These are phyloP conservation scores for Illadopsis cleaveri DNA, from an alignment of 2,113 vertebrate species.

Conservation along the genomic window DNA sequence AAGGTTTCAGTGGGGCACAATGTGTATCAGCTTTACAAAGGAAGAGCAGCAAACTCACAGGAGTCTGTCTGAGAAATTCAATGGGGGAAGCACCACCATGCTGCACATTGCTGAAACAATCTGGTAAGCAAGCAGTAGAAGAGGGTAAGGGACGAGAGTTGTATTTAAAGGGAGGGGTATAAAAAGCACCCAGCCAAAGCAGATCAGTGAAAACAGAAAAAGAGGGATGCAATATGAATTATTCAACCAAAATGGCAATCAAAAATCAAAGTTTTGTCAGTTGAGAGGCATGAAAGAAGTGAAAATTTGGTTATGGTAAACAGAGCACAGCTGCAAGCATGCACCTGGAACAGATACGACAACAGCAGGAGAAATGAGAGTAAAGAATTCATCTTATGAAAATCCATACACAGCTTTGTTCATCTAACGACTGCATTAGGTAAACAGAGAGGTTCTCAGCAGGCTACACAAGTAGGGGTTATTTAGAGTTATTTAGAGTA, in stretches of 20 bases:
- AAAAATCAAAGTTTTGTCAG: not conserved
- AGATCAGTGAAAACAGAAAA: not conserved
- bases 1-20: not conserved
- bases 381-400: not conserved
- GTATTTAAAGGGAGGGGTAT: not conserved
- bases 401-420: not conserved
- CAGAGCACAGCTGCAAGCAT: not conserved
- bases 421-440: not conserved
- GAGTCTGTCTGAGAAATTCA: not conserved
- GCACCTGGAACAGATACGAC: not conserved
- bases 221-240: not conserved
- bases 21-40: not conserved
- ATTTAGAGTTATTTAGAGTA: not conserved
- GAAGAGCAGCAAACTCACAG: not conserved
- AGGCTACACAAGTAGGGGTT: not conserved
- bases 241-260: not conserved
- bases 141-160: rapidly evolving
- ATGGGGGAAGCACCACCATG: not conserved
- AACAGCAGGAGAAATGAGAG: not conserved
- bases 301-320: not conserved
- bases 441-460: not conserved
- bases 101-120: not conserved
- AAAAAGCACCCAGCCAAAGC: not conserved
- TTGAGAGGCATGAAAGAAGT: not conserved
- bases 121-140: rapidly evolving